Evolutionary conservation across 2,888 invertebrate genomes (phyloP), one percentile per base, ranked within the genome.

Genomic region (Drosophila diplacantha): DNA sequence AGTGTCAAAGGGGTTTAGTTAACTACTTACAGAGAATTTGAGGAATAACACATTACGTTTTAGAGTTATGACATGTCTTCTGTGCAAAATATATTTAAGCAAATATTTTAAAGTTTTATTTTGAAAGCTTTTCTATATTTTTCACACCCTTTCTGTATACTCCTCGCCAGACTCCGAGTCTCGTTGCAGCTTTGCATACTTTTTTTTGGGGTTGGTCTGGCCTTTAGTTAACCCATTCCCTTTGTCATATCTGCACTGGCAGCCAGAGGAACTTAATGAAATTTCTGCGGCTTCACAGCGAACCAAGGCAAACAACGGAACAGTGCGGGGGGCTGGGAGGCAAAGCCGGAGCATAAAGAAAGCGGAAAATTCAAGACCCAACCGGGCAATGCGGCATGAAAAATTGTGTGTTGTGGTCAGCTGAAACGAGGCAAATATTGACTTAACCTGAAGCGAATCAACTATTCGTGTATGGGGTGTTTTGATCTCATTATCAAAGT

Each of bases 351-450:
- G 20, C 31, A 12, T 38, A 34, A 29, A 24, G 34, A 52, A 41
- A 43, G 41, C 44, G 53, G 44, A 41, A 58, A 43, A 55, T 29
- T 37, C 51, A 50, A 44, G 39, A 43, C 35, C 54, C 51, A 64
- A 65, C 59, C 71, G 79, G 74, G 79, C 81, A 81, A 71, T 79
- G 78, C 78, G 78, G 78, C 78, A 79, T 79, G 68, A 79, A 81
- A 61, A 76, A 81, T 81, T 76, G 81, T 71, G 71, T 81, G 76
- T 75, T 79, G 81, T 78, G 81, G 78, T 78, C 81, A 75, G 77
- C 71, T 81, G 74, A 64, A 73, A 59, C 54, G 64, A 74, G 55
- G 59, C 69, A 81, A 79, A 78, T 78, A 78, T 78, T 78, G 81
- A 68, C 69, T 67, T 68, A 81, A 74, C 76, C 79, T 61, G 63